Base-by-base conservation (phyloP, 2,888 invertebrate species). In the Blomia tropicalis region DNA sequence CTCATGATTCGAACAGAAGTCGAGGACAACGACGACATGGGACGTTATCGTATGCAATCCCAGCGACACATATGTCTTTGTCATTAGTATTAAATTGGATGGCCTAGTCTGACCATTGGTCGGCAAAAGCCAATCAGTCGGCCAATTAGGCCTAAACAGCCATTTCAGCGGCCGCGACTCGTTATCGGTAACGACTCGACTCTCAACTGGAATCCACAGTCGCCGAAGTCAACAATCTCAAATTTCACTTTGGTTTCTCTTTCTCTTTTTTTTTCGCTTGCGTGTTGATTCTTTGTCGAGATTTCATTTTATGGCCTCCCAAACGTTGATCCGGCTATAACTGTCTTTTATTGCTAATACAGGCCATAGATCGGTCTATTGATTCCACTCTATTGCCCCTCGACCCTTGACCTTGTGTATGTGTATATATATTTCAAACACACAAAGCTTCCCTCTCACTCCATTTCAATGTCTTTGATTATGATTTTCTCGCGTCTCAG, bases 401-500 rank as follows among this genome's bases (percentile, higher is more conserved):
- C n/a, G 51, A 47, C 51, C 51, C n/a, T 7, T 47, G 51, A 47
- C 51, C 51, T 47, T 14, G 14, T 14, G 14, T 41, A 14, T 41
- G 41, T 41, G 41, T 17, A 14, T 41, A n/a, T 17, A 14, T 41
- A n/a, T 17, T n/a, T 41, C 14, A 41, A 14, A 17, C n/a, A 41
- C 41, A 17, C 41, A 41, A n/a, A 17, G 41, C n/a, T 14, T 41
- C 41, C n/a, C 41, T 47, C 51, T 14, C 7, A 19, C 27, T 11
- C 7, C 51, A 7, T 47, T 7, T 36, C 7, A 7, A 17, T n/a
- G 51, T 7, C n/a, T 7, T 47, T 47, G 51, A 47, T 47, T 47
- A 47, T 47, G 51, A 47, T 47, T 47, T 47, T 47, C 51, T 47
- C 51, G 51, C 51, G 51, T 47, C 51, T 47, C 51, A n/a, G 51